Percentiles rank a stretch among this genome's conserved stretches.
phyloP scores from a whole-genome alignment of 2,113 vertebrate genomes.

The Otus sunia region DNA sequence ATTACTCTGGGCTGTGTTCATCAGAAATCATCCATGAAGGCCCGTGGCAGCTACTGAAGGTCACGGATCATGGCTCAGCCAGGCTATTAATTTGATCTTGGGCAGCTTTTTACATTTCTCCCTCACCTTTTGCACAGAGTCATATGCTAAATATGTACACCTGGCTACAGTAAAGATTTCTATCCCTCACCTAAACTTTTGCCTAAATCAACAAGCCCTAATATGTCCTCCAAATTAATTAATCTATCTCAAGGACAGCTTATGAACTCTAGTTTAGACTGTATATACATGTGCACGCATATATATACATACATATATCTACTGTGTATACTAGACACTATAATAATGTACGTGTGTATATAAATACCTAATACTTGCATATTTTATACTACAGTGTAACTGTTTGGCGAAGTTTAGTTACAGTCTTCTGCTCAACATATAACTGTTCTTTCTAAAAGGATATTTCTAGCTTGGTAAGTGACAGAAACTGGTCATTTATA shows the following conservation, averaged over 20 bases:
- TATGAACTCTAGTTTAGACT: neutral
- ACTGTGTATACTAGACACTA: neutral
- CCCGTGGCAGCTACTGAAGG: neutral
- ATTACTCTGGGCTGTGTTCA: constrained; percentile 33
- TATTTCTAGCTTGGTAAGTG: neutral
- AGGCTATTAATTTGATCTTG: neutral
- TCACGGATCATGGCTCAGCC: neutral
- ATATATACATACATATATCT: neutral
- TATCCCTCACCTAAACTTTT: neutral
- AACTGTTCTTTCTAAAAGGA: neutral
- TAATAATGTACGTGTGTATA: neutral
- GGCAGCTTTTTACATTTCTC: neutral
- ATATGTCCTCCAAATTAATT: neutral
- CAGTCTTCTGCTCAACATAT: neutral
- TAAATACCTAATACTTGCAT: neutral
- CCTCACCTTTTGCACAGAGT: neutral
- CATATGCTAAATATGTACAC: neutral
- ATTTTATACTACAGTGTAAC: neutral
- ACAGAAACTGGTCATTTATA: neutral
- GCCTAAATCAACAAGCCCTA: neutral
- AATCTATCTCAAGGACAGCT: neutral
- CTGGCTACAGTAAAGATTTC: neutral
- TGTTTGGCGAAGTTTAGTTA: neutral
- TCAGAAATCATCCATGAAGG: constrained; percentile 9
- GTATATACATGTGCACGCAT: neutral